phyloP scores from a whole-genome alignment of 2,113 vertebrate genomes.

The Ondatra zibethicus region DNA sequence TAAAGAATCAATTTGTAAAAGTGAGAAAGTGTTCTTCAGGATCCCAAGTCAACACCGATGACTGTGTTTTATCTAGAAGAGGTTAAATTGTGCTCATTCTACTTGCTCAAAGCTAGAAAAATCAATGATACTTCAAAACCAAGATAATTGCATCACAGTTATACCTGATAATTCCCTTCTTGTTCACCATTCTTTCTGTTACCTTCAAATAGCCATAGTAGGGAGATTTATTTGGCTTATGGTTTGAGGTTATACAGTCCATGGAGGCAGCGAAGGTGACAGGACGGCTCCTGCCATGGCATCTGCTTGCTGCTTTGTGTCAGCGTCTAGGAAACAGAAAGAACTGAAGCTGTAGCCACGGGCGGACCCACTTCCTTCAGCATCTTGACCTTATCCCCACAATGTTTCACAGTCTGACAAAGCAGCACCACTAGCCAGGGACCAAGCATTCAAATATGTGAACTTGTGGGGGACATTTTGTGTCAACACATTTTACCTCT shows the following conservation, averaged over 20 bases:
- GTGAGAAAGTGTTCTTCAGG: background rate
- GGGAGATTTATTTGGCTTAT: background rate
- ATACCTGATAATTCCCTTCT: conserved; percentile 17
- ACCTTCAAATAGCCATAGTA: background rate
- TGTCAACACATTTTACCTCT: background rate
- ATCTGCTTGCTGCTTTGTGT: background rate
- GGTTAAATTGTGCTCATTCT: background rate
- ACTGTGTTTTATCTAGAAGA: conserved; percentile 33
- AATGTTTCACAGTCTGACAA: background rate
- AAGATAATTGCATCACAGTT: background rate
- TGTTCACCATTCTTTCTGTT: background rate
- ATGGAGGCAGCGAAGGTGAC: background rate
- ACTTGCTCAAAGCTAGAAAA: conserved; percentile 51
- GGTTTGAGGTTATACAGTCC: background rate
- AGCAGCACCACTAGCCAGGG: background rate
- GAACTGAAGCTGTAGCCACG: background rate
- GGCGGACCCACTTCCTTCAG: background rate
- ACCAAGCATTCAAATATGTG: background rate
- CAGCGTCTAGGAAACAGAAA: background rate
- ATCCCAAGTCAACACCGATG: background rate
- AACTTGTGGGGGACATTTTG: background rate
- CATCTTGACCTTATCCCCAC: background rate
- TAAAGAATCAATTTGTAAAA: conserved; percentile 20
- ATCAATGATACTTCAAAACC: conserved; percentile 18
- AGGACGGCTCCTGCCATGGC: background rate